Conservation (phyloP, 2,888 invertebrate species). For the Dryobota labecula region DNA sequence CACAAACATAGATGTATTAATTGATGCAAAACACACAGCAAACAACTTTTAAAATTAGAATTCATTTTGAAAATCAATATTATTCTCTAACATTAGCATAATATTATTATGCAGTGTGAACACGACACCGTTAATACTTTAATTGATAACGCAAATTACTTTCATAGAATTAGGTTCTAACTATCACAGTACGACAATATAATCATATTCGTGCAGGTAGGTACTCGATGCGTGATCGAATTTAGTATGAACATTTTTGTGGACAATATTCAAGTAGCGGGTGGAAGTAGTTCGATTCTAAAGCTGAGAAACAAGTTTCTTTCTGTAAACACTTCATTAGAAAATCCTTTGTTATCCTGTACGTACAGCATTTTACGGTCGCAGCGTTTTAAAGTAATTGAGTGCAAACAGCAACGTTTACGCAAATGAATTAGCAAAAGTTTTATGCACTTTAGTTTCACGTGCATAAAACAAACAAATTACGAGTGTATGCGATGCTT, state of each 20-base stretch:
- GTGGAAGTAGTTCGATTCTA: background rate
- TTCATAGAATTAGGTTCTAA: conserved; percentile 20
- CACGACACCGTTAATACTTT: conserved; percentile 26
- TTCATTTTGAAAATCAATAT: conserved; percentile 4
- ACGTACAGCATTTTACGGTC: conserved; percentile 47
- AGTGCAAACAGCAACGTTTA: conserved; percentile 70
- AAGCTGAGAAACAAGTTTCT: conserved; percentile 23
- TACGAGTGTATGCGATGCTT: conserved; percentile 74
- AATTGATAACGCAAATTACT: conserved; percentile 34
- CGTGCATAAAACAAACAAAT: conserved; percentile 81
- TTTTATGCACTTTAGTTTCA: conserved; percentile 60
- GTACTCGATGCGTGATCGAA: background rate
- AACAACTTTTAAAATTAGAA: background rate
- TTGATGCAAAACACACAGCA: conserved; percentile 1
- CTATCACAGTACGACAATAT: background rate
- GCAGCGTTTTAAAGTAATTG: conserved; percentile 73
- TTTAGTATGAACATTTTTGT: background rate
- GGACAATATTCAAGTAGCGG: no score
- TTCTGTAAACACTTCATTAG: conserved; percentile 35
- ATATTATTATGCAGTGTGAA: conserved; percentile 16
- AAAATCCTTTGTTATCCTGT: conserved; percentile 45
- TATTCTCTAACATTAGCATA: conserved; percentile 19
- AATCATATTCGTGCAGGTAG: background rate
- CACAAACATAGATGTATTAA: conserved; percentile 14
- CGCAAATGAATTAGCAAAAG: conserved; percentile 74